Percentiles rank a stretch among this genome's conserved stretches.
phyloP scores from a whole-genome alignment of 1,140 invertebrate genomes.

The Trachymyrmex cornetzi region DNA sequence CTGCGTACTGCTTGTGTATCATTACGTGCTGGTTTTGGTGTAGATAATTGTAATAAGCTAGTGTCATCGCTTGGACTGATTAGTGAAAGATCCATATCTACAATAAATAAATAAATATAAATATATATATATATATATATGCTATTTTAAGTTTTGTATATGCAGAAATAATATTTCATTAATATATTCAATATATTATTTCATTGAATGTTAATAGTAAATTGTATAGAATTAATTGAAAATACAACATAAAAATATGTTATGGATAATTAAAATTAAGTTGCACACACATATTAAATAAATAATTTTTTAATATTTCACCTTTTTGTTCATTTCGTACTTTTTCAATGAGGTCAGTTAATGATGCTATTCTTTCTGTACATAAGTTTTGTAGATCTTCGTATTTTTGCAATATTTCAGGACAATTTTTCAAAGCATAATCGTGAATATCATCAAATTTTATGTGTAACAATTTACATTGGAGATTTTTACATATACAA shows the following conservation, averaged over 20 bases:
- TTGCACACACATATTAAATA: slow-evolving; percentile 26
- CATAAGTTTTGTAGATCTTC: slow-evolving; percentile 81
- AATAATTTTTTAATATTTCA: slow-evolving; percentile 60
- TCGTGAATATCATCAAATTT: slow-evolving; percentile 68
- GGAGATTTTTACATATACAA: slow-evolving; percentile 80
- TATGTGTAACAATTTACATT: slow-evolving; percentile 77
- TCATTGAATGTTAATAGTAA: background rate
- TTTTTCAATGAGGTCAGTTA: slow-evolving; percentile 80
- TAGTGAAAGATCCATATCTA: slow-evolving; percentile 73
- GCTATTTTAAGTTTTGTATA: background rate
- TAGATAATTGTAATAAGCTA: slow-evolving; percentile 76
- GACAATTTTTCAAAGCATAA: slow-evolving; percentile 75
- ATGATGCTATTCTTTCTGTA: slow-evolving; percentile 82
- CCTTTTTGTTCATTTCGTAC: slow-evolving; percentile 81
- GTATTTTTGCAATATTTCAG: slow-evolving; percentile 79
- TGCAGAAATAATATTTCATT: background rate
- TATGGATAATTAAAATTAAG: background rate
- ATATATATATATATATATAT: background rate
- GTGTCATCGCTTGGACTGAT: slow-evolving; percentile 74
- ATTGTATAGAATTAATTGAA: slow-evolving; percentile 13
- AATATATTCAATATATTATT: slow-evolving; percentile 18
- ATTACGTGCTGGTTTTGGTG: slow-evolving; percentile 37
- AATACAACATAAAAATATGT: background rate
- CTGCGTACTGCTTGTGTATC: slow-evolving; percentile 74
- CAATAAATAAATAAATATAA: slow-evolving; percentile 1